These are phyloP conservation scores for Herpailurus yagouaroundi DNA, from an alignment of 2,113 vertebrate species.

Conservation along the genomic window DNA sequence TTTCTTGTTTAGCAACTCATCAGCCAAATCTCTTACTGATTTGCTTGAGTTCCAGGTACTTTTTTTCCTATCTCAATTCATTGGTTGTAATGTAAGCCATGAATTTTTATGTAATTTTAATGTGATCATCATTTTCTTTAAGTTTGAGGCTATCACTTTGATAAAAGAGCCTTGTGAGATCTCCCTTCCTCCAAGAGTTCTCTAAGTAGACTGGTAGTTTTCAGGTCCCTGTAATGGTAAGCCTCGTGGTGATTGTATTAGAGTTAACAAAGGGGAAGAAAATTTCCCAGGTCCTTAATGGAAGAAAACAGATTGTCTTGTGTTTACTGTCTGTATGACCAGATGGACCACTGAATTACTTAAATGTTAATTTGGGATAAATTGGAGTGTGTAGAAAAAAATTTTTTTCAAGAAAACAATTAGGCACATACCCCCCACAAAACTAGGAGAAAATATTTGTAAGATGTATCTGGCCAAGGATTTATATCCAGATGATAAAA, in stretches of 20 bases:
- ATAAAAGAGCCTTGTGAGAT: neutral
- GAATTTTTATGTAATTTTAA: neutral
- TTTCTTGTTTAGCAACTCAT: neutral
- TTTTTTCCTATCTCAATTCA: neutral
- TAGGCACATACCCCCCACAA: neutral
- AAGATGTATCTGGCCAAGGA: neutral
- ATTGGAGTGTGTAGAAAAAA: neutral
- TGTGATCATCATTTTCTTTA: neutral
- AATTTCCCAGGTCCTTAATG: neutral
- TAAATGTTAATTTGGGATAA: slow-evolving; percentile 14
- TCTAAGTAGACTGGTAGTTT: neutral
- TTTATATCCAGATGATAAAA: neutral
- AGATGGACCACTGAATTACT: neutral
- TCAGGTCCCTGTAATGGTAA: neutral
- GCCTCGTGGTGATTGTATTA: neutral
- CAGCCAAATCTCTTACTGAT: neutral
- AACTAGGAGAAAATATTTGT: neutral
- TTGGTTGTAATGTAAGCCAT: neutral
- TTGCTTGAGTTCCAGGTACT: neutral
- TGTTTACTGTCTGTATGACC: neutral
- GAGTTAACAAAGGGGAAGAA: neutral
- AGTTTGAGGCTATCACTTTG: neutral
- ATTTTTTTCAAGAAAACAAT: neutral
- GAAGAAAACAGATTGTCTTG: neutral
- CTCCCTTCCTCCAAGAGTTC: neutral